Conservation (phyloP, 1,140 invertebrate species). For the Aphidius ervi region DNA sequence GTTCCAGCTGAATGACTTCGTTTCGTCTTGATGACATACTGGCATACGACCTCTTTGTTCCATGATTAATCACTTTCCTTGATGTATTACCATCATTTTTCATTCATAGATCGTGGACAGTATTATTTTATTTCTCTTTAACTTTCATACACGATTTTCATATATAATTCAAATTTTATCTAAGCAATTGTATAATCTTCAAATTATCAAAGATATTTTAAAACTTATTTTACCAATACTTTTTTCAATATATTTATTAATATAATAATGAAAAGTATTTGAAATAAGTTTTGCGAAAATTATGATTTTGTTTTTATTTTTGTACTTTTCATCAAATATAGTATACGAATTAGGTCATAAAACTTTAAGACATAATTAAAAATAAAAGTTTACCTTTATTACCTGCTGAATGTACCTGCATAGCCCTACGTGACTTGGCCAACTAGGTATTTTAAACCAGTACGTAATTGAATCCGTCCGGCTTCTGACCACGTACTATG, state of each 20-base stretch:
- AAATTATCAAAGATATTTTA: too few relatives aligned
- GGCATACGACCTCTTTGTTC: constrained; percentile 15
- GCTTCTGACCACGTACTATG: constrained; percentile 34
- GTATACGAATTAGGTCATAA: constrained; percentile 7
- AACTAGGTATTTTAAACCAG: constrained; percentile 36
- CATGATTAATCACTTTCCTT: constrained; percentile 39
- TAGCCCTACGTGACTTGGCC: constrained; percentile 31
- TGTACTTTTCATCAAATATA: neutral
- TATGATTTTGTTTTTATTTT: too few relatives aligned
- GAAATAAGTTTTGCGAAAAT: too few relatives aligned
- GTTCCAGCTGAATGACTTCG: constrained; percentile 35
- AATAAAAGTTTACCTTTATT: constrained; percentile 29
- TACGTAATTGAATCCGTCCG: constrained; percentile 39
- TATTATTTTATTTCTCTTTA: constrained; percentile 28
- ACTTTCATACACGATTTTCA: neutral
- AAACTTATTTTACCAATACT: too few relatives aligned
- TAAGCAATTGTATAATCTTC: too few relatives aligned
- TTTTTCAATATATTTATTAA: too few relatives aligned
- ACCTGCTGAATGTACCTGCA: constrained; percentile 19
- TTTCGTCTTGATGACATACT: constrained; percentile 30
- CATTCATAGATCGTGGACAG: constrained; percentile 40
- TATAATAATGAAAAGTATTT: too few relatives aligned
- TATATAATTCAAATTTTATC: too few relatives aligned
- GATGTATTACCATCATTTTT: constrained; percentile 45
- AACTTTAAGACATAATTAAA: constrained; percentile 25